These are phyloP conservation scores for Leptinotarsa defecta DNA, from an alignment of 1,140 invertebrate species.

Conservation along the genomic window DNA sequence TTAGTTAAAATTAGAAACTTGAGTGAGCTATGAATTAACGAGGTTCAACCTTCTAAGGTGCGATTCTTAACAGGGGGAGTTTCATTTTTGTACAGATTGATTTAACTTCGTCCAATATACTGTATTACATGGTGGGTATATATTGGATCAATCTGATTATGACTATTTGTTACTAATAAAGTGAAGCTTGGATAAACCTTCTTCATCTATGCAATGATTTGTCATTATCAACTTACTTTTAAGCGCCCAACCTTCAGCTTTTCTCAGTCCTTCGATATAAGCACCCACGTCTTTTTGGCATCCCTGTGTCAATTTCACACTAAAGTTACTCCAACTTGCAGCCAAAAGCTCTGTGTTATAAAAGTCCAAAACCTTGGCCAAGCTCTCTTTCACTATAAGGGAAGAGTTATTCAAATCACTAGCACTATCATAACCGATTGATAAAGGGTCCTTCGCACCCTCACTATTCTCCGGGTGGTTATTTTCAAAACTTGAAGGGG, in stretches of 20 bases:
- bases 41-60: too few relatives aligned
- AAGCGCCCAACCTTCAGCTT: slow-evolving; percentile 71
- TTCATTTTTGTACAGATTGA: too few relatives aligned
- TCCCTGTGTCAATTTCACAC: slow-evolving; percentile 48
- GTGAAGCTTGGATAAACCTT: too few relatives aligned
- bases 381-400: slow-evolving; percentile 45
- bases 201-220: too few relatives aligned
- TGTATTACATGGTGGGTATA: too few relatives aligned
- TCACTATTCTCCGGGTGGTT: slow-evolving; percentile 41
- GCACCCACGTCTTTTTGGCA: slow-evolving; percentile 66
- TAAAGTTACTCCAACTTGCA: slow-evolving; percentile 54
- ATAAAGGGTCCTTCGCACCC: slow-evolving; percentile 40
- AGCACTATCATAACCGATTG: slow-evolving; percentile 37
- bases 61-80: too few relatives aligned
- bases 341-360: slow-evolving; percentile 58
- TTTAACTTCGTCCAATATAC: too few relatives aligned
- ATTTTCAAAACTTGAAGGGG: neutral
- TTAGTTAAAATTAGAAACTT: too few relatives aligned
- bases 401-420: slow-evolving; percentile 42
- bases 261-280: slow-evolving; percentile 66
- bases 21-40: too few relatives aligned
- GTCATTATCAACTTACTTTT: slow-evolving; percentile 66
- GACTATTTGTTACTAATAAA: too few relatives aligned
- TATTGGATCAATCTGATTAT: too few relatives aligned
- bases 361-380: slow-evolving; percentile 58